Evolutionary conservation across 2,888 invertebrate species (phyloP), one percentile per base, ranked within the genome.

Genomic region (Eumerus sabulonum): DNA sequence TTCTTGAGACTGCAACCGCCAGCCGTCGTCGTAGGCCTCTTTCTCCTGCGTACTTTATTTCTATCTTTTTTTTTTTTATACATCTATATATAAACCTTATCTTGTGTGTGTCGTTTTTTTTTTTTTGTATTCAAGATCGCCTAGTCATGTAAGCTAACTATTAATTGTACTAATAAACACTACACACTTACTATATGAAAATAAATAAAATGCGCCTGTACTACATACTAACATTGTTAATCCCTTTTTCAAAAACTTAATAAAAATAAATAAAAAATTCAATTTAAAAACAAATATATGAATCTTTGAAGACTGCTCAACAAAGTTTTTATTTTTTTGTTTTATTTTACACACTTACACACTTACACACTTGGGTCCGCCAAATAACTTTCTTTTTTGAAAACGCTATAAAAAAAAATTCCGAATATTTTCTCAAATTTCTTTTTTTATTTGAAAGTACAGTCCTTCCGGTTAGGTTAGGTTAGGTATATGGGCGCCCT

Each of bases 281-380:
- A n/a, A 53, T n/a, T n/a, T n/a, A n/a, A n/a, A n/a, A n/a, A n/a
- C n/a, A n/a, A n/a, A n/a, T n/a, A n/a, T n/a, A n/a, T n/a, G n/a
- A 79, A 63, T 74, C 73, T 73, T 68, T 68, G 56, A 79, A 79
- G 79, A 79, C 79, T 79, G 79, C 79, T 79, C 64, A 74, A 79
- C 79, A 74, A 74, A 60, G 51, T 12, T 45, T 11, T 44, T 64
- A 57, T 57, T 60, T 12, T 9, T 18, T 48, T 50, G 16, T 19
- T 47, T 44, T 57, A 62, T 53, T 53, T 48, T 56, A 48, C 18
- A 59, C 54, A 17, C 36, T n/a, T n/a, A 1, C 7, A n/a, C n/a
- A n/a, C n/a, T n/a, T n/a, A n/a, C n/a, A n/a, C n/a, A n/a, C n/a
- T n/a, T n/a, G n/a, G n/a, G n/a, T n/a, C n/a, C n/a, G n/a, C n/a